Conservation (phyloP, 2,888 invertebrate species). For the Ectemnius lituratus region DNA sequence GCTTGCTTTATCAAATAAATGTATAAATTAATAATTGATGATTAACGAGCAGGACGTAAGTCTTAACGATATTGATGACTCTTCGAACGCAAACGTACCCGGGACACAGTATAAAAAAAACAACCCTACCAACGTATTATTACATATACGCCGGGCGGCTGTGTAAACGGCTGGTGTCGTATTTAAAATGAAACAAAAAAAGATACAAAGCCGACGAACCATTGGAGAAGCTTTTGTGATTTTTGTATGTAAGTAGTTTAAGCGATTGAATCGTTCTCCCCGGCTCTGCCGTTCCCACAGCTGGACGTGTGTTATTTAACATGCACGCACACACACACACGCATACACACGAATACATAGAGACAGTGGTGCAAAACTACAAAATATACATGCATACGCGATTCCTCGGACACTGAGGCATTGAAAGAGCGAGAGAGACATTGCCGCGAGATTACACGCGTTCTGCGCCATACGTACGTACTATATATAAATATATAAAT, state of each 20-base stretch:
- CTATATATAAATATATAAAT: too few species aligned
- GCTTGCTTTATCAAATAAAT: conserved; percentile 75
- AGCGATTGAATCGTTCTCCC: conserved; percentile 32
- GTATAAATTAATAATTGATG: conserved; percentile 70
- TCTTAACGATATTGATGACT: conserved; percentile 53
- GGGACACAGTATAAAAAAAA: conserved; percentile 32
- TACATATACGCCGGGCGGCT: conserved; percentile 18
- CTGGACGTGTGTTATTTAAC: conserved; percentile 31
- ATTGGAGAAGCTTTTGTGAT: conserved; percentile 51
- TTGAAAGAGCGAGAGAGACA: conserved; percentile 4
- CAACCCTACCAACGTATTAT: not conserved
- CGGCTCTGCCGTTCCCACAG: conserved; percentile 48
- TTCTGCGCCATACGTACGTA: too few species aligned
- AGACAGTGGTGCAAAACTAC: too few species aligned
- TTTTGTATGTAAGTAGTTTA: conserved; percentile 52
- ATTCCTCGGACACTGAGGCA: conserved; percentile 30
- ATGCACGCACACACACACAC: conserved; percentile 46
- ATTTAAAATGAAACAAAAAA: not conserved
- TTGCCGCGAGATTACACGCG: not conserved
- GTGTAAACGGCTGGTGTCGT: conserved; percentile 37
- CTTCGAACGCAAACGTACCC: conserved; percentile 54
- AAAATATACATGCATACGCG: conserved; percentile 31
- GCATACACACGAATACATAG: not conserved
- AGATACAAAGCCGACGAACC: conserved; percentile 13
- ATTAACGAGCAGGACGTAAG: conserved; percentile 46